phyloP scores from a whole-genome alignment of 1,140 invertebrate genomes.

The Lepidurus couesii region DNA sequence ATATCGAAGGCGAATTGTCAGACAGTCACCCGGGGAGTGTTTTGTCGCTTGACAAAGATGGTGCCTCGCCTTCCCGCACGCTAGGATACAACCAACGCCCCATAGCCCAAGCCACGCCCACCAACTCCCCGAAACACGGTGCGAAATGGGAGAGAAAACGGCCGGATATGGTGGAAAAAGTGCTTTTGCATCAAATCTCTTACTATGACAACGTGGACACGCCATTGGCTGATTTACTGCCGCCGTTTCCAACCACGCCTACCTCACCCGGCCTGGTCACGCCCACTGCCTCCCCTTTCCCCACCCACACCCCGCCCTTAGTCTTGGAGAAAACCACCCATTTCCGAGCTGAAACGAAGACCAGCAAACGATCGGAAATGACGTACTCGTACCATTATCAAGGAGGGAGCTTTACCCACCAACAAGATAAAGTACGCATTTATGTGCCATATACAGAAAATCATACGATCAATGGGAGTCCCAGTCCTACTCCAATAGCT shows the following conservation, averaged over 20 bases:
- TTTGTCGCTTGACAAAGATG: background rate
- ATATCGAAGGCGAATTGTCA: conserved; percentile 27
- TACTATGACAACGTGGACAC: conserved; percentile 27
- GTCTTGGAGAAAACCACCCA: conserved; percentile 49
- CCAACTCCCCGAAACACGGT: conserved; percentile 16
- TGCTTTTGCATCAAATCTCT: conserved; percentile 8
- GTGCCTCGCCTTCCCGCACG: background rate
- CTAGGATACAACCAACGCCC: background rate
- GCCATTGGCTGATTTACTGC: conserved; percentile 21
- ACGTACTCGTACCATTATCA: conserved; percentile 26
- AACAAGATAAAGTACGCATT: conserved; percentile 60
- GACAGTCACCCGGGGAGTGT: background rate
- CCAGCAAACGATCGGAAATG: conserved; percentile 42
- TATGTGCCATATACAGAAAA: conserved; percentile 60
- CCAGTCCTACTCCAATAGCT: conserved; percentile 47
- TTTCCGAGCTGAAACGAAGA: conserved; percentile 44
- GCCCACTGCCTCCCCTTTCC: conserved; percentile 21
- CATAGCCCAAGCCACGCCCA: conserved; percentile 22
- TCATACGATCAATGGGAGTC: conserved; percentile 34
- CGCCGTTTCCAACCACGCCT: conserved; percentile 29
- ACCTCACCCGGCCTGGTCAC: conserved; percentile 26
- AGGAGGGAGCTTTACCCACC: conserved; percentile 32
- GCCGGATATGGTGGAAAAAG: conserved; percentile 19
- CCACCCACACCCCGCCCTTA: background rate
- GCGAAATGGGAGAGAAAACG: background rate